These are phyloP conservation scores for Diachrysia chrysitis DNA, from an alignment of 2,888 invertebrate genomes.

Conservation along the genomic window DNA sequence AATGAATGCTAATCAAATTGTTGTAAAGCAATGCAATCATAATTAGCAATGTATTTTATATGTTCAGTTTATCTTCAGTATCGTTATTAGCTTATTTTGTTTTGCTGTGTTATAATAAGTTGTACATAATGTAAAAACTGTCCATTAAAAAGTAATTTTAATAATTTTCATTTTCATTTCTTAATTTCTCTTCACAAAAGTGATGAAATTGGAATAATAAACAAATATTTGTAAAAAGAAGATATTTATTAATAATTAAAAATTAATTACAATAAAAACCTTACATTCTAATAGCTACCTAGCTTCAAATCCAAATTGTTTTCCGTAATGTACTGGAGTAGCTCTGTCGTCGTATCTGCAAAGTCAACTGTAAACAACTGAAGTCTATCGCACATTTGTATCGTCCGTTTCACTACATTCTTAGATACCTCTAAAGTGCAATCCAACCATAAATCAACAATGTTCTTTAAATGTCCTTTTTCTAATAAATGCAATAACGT, in stretches of 20 bases:
- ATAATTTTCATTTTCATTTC: conserved; percentile 25
- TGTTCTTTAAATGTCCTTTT: conserved; percentile 76
- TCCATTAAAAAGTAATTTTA: conserved; percentile 36
- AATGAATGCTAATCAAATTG: neutral
- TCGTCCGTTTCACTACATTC: conserved; percentile 76
- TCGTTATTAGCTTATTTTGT: conserved; percentile 10
- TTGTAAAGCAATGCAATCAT: neutral
- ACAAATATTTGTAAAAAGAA: conserved; percentile 52
- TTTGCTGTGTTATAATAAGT: conserved; percentile 28
- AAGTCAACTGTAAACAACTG: conserved; percentile 81
- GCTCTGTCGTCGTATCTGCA: conserved; percentile 73
- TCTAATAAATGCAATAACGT: conserved; percentile 75
- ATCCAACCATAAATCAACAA: conserved; percentile 82
- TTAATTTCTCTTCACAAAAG: neutral
- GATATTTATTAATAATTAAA: conserved; percentile 62
- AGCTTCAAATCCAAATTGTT: conserved; percentile 84
- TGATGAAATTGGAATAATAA: conserved; percentile 30
- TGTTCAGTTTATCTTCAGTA: neutral
- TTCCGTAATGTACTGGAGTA: conserved; percentile 77
- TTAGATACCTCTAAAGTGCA: conserved; percentile 84
- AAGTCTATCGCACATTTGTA: conserved; percentile 77
- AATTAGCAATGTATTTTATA: neutral
- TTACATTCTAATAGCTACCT: conserved; percentile 77
- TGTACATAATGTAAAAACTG: conserved; percentile 51
- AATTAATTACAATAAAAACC: conserved; percentile 49